Evolutionary conservation across 2,888 invertebrate species (phyloP).

Genomic region (Leptopilina myrica): DNA sequence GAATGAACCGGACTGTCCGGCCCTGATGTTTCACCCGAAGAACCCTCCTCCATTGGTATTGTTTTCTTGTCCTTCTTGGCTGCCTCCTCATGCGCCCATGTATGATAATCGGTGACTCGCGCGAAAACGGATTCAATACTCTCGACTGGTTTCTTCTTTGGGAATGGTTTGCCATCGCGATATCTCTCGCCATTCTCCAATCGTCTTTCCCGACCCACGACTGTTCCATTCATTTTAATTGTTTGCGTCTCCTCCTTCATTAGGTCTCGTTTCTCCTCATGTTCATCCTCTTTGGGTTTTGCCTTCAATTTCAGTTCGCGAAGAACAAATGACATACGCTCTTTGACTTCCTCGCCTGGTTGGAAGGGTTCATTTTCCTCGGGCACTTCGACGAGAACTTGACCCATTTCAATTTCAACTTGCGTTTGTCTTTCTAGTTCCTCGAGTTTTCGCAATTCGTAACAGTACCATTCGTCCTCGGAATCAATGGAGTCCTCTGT

Average conservation of each 20-base stretch:
- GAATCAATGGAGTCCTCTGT: slow-evolving; percentile 96
- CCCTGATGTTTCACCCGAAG: slow-evolving; percentile 92
- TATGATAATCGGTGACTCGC: slow-evolving; percentile 78
- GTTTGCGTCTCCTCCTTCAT: slow-evolving; percentile 54
- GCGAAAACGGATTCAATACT: slow-evolving; percentile 76
- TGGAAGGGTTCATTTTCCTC: slow-evolving; percentile 79
- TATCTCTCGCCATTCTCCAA: slow-evolving; percentile 60
- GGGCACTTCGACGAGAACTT: slow-evolving; percentile 80
- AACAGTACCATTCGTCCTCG: slow-evolving; percentile 95
- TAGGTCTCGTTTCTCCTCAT: slow-evolving; percentile 57
- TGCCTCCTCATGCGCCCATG: slow-evolving; percentile 75
- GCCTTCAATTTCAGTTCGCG: slow-evolving; percentile 87
- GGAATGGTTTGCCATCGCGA: slow-evolving; percentile 68
- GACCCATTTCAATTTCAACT: slow-evolving; percentile 81
- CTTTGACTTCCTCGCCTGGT: slow-evolving; percentile 85
- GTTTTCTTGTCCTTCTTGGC: slow-evolving; percentile 66
- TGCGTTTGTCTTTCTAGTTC: slow-evolving; percentile 89
- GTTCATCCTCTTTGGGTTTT: slow-evolving; percentile 64
- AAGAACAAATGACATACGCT: slow-evolving; percentile 88
- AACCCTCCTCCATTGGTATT: slow-evolving; percentile 79
- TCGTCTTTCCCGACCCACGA: slow-evolving; percentile 60
- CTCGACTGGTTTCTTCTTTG: slow-evolving; percentile 71
- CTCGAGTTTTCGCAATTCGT: slow-evolving; percentile 90
- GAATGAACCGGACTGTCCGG: slow-evolving; percentile 90
- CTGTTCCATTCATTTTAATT: slow-evolving; percentile 64